Conservation (phyloP, 2,113 vertebrate genomes). For the Melospiza melodia region DNA sequence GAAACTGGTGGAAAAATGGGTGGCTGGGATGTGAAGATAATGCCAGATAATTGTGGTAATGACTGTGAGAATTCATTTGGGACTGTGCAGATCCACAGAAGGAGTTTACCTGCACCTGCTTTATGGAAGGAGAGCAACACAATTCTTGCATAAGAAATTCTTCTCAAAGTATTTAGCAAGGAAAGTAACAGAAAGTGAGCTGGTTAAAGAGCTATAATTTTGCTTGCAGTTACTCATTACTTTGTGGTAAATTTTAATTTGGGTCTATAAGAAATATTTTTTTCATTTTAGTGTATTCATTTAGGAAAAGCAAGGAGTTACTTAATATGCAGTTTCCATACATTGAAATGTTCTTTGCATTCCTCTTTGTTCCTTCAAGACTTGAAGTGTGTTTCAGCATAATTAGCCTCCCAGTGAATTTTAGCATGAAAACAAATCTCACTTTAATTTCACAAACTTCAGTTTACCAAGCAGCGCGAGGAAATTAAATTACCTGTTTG, state of each 20-base stretch:
- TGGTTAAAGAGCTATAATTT: constrained; percentile 18
- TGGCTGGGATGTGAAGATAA: neutral
- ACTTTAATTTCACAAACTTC: constrained; percentile 49
- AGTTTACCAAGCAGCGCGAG: constrained; percentile 3
- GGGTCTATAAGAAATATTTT: neutral
- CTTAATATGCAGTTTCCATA: constrained; percentile 36
- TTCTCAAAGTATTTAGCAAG: neutral
- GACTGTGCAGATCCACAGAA: neutral
- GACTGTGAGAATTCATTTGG: neutral
- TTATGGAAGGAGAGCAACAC: neutral
- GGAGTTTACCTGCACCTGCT: neutral
- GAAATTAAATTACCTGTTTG: constrained; percentile 60
- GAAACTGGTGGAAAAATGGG: neutral
- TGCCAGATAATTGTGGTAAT: neutral
- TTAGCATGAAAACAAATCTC: constrained; percentile 43
- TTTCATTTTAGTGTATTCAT: constrained; percentile 13
- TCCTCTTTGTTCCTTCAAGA: constrained; percentile 15
- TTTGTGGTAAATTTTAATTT: constrained; percentile 44
- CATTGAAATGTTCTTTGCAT: constrained; percentile 23
- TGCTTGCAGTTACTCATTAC: neutral
- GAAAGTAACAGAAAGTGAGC: neutral
- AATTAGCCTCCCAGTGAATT: constrained; percentile 44
- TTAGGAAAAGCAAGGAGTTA: constrained; percentile 30
- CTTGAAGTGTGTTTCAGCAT: constrained; percentile 42
- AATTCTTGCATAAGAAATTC: neutral